These are phyloP conservation scores for Sebastes fasciatus DNA, from an alignment of 2,113 vertebrate genomes.

Conservation along the genomic window DNA sequence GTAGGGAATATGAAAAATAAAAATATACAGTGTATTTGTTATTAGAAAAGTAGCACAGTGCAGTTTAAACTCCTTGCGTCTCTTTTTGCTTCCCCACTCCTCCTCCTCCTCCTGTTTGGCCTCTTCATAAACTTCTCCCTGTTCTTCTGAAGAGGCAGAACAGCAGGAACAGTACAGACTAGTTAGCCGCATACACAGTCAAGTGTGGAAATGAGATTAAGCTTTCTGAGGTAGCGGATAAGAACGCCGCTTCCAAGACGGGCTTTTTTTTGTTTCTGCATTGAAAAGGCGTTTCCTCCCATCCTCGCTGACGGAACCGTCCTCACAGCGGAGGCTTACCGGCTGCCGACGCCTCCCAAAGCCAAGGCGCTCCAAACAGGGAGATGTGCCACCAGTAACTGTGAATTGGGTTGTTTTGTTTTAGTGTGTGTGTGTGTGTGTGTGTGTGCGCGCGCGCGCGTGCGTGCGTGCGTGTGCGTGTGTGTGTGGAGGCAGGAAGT, in stretches of 20 bases:
- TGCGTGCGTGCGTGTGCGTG: not conserved
- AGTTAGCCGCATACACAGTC: not conserved
- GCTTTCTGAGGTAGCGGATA: constrained; percentile 32
- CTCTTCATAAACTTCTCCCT: not conserved
- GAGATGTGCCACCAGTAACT: not conserved
- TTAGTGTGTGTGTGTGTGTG: not conserved
- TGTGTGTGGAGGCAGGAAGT: not conserved
- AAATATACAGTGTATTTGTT: not conserved
- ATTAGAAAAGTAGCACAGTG: not conserved
- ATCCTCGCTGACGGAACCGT: not conserved
- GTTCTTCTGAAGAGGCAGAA: constrained; percentile 21
- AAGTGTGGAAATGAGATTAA: constrained; percentile 44
- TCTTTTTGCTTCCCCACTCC: not conserved
- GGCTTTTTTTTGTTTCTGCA: not conserved
- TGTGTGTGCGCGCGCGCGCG: too few relatives aligned
- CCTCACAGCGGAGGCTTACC: constrained; percentile 7
- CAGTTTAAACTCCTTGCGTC: not conserved
- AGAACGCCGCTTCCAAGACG: not conserved
- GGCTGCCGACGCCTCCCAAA: not conserved
- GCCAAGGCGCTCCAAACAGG: not conserved
- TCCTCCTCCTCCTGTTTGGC: not conserved
- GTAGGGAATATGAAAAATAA: not conserved
- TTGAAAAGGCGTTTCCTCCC: not conserved
- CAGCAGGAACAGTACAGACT: constrained; percentile 20
- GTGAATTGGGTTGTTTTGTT: constrained; percentile 20